Percentiles rank a stretch among this genome's conserved stretches.
These are phyloP conservation scores for Ctenodactylus gundi DNA, from an alignment of 2,113 vertebrate genomes.

Conservation along the genomic window DNA sequence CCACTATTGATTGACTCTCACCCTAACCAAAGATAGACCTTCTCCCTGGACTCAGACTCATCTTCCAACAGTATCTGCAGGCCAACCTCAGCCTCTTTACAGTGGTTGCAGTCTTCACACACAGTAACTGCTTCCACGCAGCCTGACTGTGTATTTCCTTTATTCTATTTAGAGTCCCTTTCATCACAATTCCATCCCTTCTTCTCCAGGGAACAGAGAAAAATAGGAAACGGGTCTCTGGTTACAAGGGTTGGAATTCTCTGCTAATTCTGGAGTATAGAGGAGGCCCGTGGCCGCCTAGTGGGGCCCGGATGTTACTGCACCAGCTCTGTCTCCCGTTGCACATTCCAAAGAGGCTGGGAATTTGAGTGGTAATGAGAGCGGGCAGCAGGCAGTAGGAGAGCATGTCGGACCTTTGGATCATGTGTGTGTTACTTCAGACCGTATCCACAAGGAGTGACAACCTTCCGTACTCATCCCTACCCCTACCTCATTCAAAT, in stretches of 20 bases:
- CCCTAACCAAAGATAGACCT: neutral
- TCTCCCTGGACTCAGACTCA: neutral
- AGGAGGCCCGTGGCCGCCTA: slow-evolving; percentile 53
- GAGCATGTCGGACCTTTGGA: neutral
- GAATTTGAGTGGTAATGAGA: neutral
- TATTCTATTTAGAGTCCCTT: slow-evolving; percentile 32
- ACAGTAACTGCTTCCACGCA: neutral
- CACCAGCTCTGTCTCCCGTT: neutral
- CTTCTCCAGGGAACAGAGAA: slow-evolving; percentile 51
- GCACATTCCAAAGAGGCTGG: rapidly evolving
- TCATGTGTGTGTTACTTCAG: neutral
- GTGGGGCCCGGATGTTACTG: slow-evolving; percentile 53
- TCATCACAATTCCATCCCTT: slow-evolving; percentile 30
- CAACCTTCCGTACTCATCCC: neutral
- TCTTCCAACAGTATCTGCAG: neutral
- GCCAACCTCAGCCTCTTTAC: neutral
- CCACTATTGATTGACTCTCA: neutral
- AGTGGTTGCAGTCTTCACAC: neutral
- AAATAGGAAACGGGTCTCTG: neutral
- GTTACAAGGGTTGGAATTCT: slow-evolving; percentile 18
- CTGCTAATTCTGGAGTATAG: neutral
- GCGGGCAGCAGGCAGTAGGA: neutral
- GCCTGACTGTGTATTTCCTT: neutral
- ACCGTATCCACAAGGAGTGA: neutral
- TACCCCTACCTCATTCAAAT: too few species aligned